Evolutionary conservation across 2,888 invertebrate genomes (phyloP), one percentile per base, ranked within the genome.

Genomic region (Troilus luridus): DNA sequence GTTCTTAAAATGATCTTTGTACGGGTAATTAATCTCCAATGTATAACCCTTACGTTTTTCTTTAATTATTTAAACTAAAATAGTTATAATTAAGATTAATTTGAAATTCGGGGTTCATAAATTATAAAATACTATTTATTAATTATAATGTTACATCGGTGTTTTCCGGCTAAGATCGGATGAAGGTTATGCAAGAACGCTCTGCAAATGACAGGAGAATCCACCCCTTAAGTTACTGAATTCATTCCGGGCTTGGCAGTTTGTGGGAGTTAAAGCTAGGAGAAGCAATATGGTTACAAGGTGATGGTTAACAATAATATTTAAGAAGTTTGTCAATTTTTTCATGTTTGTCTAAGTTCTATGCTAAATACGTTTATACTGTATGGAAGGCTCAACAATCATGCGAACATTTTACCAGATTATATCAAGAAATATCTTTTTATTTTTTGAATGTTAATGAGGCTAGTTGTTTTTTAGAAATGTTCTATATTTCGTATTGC

Each of bases 121-220:
- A 41, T 3, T 17, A 21, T 62, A n/a, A 62, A 62, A 62, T 62
- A 21, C 21, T n/a, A n/a, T n/a, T 64, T 2, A 77, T 14, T 72
- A 17, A 77, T 54, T 81, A 0, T 17, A 85, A 19, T 41, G 2
- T 77, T n/a, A 56, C 85, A 58, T 85, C 85, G 85, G 85, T 12
- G 0, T 85, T 85, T 58, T 56, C 58, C 85, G 85, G 56, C 85
- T n/a, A 21, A 14, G 12, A n/a, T 85, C 85, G 85, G 56, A 11
- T 12, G 17, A 6, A 1, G n/a, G 11, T 85, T 85, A 56, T 12
- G 7, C 21, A 54, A 85, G 56, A 85, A 24, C 19, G 0, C 21
- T 85, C 85, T 85, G 85, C 17, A 85, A 85, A 85, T 85, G 85
- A 85, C 85, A 85, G 56, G 85, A 41, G 85, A 56, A 85, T 58